Evolutionary conservation across 2,797 vertebrate species (phyloP), one percentile per base, ranked within the genome.

Genomic region (Oreochromis grahami): DNA sequence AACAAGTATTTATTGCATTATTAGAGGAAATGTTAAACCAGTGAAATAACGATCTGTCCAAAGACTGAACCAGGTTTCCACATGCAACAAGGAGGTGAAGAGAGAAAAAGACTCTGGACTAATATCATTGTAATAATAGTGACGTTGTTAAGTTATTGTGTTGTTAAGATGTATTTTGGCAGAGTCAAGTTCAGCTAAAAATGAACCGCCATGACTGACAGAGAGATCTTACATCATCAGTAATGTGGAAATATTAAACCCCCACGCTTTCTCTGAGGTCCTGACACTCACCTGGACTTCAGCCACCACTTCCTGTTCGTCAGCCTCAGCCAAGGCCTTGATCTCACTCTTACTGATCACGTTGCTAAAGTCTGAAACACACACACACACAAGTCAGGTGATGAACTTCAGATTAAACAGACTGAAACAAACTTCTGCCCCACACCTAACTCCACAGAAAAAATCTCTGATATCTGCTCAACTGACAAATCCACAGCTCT

Each of bases 291-390:
- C 98, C 98, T 99, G 98, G 72, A 99, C 97, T 91, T 99, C 98
- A 19, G 98, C 97, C 84, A 99, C 98, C 34, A 99, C 98, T 85
- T 99, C 98, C 93, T 99, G 98, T 74, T 99, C 98, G 8, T 99
- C 98, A 0, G 98, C 98, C 89, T 99, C 98, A 0, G 98, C 98
- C 92, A 99, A 89, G 5, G 97, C 96, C 93, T 99, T 99, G 89
- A 99, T 96, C 11, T 99, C 97, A 32, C 98, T 98, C 95, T 99
- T 99, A 91, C 98, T 99, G 95, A 99, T 99, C 88, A 99, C 98
- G 0, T 99, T 99, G 94, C 98, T 99, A 91, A 99, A 99, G 95
- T 98, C 98, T 99, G 95, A 58, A 95, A 84, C 56, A 56, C 2
- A 55, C 21, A 26, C 6, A 55, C 24, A 53, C 17, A 55, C 6